Percentiles rank a stretch among this genome's conserved stretches.
These are phyloP conservation scores for Rhinopomastus cyanomelas DNA, from an alignment of 2,113 vertebrate genomes.

Conservation along the genomic window DNA sequence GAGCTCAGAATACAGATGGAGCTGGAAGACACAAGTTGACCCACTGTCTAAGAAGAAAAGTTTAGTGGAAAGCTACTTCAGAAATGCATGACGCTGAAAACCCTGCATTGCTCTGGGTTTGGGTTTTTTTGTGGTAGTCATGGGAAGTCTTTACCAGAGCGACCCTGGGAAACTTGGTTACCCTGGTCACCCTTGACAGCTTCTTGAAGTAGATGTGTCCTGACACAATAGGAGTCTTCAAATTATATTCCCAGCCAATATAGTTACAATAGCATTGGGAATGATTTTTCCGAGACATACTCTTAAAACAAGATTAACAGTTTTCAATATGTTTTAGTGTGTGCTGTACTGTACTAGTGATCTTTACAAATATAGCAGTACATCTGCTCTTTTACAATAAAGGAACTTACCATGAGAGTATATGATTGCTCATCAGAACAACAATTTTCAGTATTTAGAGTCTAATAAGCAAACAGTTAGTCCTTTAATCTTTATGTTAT, in stretches of 20 bases:
- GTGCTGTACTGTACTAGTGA: background rate
- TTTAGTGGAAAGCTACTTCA: background rate
- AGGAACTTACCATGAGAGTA: background rate
- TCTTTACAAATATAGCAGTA: background rate
- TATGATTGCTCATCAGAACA: background rate
- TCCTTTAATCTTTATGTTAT: background rate
- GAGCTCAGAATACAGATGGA: background rate
- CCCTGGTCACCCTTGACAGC: background rate
- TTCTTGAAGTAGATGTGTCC: background rate
- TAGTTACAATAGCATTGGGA: background rate
- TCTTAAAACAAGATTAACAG: background rate
- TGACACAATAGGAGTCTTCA: background rate
- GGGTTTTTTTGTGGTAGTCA: background rate
- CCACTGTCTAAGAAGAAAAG: background rate
- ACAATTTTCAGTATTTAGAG: background rate
- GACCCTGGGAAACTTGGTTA: background rate
- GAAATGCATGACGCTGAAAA: background rate
- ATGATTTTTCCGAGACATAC: background rate
- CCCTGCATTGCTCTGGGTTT: background rate
- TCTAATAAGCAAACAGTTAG: background rate
- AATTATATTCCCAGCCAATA: background rate
- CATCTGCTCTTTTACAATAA: background rate
- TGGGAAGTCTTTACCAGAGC: background rate
- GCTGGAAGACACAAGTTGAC: background rate
- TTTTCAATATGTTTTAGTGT: background rate